Percentiles rank a stretch among this genome's conserved stretches.
Evolutionary conservation across 53 echinoderm and acorn worm genomes (phyloP).

Genomic region (Luidia sarsii): DNA sequence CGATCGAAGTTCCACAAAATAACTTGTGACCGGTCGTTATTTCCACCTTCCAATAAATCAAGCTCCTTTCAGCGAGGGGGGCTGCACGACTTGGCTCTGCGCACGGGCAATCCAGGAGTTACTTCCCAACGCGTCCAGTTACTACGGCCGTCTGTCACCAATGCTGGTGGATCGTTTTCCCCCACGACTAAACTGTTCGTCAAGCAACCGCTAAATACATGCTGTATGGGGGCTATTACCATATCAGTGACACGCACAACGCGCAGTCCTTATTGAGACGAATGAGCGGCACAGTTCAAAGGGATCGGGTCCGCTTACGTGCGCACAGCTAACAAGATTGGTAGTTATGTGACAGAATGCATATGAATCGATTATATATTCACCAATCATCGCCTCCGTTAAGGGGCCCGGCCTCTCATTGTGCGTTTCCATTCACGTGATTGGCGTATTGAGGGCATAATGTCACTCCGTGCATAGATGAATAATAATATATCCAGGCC

Average conservation of each 20-base stretch:
- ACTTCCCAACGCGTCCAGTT: constrained; percentile 10
- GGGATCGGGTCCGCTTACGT: constrained; percentile 13
- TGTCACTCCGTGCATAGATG: constrained; percentile 1
- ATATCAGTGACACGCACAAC: constrained; percentile 48
- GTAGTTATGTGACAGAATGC: constrained; percentile 50
- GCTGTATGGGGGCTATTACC: constrained; percentile 37
- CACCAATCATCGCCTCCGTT: constrained; percentile 18
- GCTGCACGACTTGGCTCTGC: neutral
- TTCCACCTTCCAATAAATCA: constrained; percentile 15
- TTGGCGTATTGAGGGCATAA: neutral
- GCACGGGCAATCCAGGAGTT: constrained; percentile 18
- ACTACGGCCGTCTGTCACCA: neutral
- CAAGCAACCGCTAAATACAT: constrained; percentile 18
- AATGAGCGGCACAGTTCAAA: constrained; percentile 48
- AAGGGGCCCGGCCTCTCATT: neutral
- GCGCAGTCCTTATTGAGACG: constrained; percentile 26
- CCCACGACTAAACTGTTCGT: neutral
- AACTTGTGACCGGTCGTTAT: neutral
- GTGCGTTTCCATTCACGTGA: constrained; percentile 13
- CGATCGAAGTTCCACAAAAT: constrained; percentile 5
- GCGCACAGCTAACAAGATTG: constrained; percentile 54
- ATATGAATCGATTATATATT: constrained; percentile 29
- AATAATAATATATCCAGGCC: constrained; percentile 11
- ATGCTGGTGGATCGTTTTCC: neutral
- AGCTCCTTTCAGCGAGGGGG: neutral